Evolutionary conservation across 2,113 vertebrate species (phyloP).

Genomic region (Ailurus styani): DNA sequence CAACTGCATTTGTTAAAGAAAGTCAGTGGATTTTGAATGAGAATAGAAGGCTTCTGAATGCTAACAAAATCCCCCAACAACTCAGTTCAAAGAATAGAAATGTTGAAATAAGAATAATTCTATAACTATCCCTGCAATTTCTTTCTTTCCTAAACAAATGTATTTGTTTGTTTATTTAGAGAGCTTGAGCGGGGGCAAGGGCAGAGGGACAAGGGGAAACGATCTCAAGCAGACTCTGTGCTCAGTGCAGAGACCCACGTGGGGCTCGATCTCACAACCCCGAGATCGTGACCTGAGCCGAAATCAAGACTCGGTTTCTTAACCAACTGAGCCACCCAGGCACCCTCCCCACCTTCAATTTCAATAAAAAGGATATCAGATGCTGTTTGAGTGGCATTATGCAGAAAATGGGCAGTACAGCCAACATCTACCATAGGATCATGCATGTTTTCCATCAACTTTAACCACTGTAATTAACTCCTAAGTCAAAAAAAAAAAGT

Average conservation of each 20-base stretch:
- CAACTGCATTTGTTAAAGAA: neutral
- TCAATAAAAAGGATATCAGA: neutral
- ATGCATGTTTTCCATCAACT: neutral
- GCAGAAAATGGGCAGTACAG: neutral
- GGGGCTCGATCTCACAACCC: neutral
- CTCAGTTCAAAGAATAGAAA: conserved; percentile 6
- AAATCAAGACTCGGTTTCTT: neutral
- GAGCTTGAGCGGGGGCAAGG: neutral
- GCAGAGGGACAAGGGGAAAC: neutral
- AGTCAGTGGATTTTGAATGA: neutral
- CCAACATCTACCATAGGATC: neutral
- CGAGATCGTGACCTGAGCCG: neutral
- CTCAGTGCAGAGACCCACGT: too few species aligned
- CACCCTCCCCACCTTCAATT: neutral
- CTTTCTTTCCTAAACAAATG: neutral
- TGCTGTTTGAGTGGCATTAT: neutral
- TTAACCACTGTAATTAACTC: neutral
- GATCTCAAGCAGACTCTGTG: too few species aligned
- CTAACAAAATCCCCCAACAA: neutral
- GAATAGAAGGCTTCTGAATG: neutral
- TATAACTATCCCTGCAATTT: neutral
- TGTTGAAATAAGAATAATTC: neutral
- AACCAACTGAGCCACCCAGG: neutral
- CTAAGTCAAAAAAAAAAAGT: neutral
- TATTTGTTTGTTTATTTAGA: neutral